phyloP scores from a whole-genome alignment of 2,113 vertebrate genomes.

The Centropus bengalensis region DNA sequence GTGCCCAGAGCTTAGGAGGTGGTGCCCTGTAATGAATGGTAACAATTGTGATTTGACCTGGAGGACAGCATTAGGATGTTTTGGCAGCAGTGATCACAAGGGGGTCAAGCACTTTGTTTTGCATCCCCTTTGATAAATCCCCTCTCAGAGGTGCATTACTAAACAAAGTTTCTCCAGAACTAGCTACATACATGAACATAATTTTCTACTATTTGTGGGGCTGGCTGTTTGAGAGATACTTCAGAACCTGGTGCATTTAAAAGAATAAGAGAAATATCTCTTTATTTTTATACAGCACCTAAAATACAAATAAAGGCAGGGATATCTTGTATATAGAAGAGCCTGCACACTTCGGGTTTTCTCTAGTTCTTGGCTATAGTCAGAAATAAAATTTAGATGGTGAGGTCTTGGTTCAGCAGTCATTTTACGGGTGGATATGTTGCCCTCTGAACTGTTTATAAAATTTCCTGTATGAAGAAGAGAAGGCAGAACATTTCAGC shows the following conservation, averaged over 20 bases:
- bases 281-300: neutral
- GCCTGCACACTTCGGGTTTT: neutral
- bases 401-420: neutral
- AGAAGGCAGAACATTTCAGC: neutral
- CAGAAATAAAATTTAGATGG: neutral
- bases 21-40: neutral
- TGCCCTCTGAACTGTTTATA: neutral
- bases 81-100: neutral
- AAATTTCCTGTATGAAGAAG: neutral
- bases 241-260: neutral
- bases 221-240: neutral
- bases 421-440: neutral
- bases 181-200: neutral
- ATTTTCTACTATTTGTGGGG: neutral
- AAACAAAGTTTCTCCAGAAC: neutral
- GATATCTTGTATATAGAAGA: neutral
- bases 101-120: neutral
- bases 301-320: neutral
- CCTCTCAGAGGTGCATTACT: neutral
- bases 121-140: neutral
- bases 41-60: neutral
- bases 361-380: neutral
- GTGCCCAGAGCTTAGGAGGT: neutral
- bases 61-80: neutral
- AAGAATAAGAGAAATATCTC: neutral